These are phyloP conservation scores for Xylota sylvarum DNA, from an alignment of 2,888 invertebrate species.

Conservation along the genomic window DNA sequence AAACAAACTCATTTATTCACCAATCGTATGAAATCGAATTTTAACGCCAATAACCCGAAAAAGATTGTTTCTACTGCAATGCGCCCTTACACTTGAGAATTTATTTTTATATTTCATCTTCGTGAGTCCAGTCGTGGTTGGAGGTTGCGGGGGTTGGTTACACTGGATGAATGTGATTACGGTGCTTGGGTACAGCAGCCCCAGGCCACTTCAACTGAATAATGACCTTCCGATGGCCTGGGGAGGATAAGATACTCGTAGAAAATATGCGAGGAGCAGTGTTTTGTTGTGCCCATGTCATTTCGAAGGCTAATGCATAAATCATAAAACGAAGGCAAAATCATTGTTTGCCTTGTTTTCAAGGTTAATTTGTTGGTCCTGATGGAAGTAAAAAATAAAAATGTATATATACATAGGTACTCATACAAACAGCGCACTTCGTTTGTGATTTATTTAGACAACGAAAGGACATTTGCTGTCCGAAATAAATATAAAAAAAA, in stretches of 20 bases:
- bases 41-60: not conserved
- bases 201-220: constrained; percentile 47
- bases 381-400: constrained; percentile 1
- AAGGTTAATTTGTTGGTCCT: constrained; percentile 45
- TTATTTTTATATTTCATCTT: constrained; percentile 36
- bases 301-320: constrained; percentile 49
- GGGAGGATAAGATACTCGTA: constrained; percentile 37
- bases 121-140: not conserved
- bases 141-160: not conserved
- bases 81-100: constrained; percentile 45
- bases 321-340: constrained; percentile 39
- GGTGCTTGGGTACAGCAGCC: constrained; percentile 19
- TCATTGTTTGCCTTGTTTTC: constrained; percentile 19
- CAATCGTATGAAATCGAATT: constrained; percentile 1
- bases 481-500: too few species aligned
- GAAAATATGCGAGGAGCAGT: constrained; percentile 17
- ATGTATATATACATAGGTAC: too few species aligned
- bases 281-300: constrained; percentile 41
- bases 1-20: constrained; percentile 9
- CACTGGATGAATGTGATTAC: constrained; percentile 18
- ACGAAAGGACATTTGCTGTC: constrained; percentile 20
- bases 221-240: constrained; percentile 43
- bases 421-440: constrained; percentile 1
- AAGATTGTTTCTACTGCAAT: constrained; percentile 42
- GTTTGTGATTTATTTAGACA: constrained; percentile 11